These are phyloP conservation scores for Schlechtendalia chinensis DNA, from an alignment of 1,140 invertebrate species.

Conservation along the genomic window DNA sequence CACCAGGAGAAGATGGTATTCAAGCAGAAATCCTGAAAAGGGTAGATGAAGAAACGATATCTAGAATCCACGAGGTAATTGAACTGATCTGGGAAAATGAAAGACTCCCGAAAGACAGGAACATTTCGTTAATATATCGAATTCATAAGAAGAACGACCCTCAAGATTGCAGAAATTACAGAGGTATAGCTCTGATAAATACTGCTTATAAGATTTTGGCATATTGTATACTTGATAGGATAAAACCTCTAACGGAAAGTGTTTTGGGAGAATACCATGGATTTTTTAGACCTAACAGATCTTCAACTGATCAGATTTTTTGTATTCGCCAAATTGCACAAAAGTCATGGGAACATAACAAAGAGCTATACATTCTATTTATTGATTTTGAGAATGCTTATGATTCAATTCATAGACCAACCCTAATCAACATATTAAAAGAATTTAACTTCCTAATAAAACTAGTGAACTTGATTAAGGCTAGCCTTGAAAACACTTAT, in stretches of 20 bases:
- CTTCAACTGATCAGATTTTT: no score
- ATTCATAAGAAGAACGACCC: constrained; percentile 54
- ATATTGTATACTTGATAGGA: constrained; percentile 17
- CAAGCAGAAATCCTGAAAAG: no score
- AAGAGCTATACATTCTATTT: constrained; percentile 51
- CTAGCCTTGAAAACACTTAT: no score
- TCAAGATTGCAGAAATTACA: constrained; percentile 52
- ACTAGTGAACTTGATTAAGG: no score
- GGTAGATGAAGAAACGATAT: background rate
- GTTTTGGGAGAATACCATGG: no score
- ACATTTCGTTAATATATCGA: constrained; percentile 50
- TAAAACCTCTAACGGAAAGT: constrained; percentile 43
- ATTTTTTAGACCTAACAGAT: no score
- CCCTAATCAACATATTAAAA: no score
- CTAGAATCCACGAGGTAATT: background rate
- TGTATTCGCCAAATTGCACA: constrained; percentile 42
- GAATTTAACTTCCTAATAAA: no score
- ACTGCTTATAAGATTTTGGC: background rate
- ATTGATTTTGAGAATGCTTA: constrained; percentile 50
- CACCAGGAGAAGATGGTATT: no score
- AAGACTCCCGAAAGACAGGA: constrained; percentile 51
- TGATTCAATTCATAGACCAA: constrained; percentile 33
- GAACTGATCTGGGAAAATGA: background rate
- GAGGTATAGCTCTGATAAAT: constrained; percentile 52
- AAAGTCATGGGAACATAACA: constrained; percentile 47